Conservation (phyloP, 1,140 invertebrate genomes). For the Dreissena rostriformis region DNA sequence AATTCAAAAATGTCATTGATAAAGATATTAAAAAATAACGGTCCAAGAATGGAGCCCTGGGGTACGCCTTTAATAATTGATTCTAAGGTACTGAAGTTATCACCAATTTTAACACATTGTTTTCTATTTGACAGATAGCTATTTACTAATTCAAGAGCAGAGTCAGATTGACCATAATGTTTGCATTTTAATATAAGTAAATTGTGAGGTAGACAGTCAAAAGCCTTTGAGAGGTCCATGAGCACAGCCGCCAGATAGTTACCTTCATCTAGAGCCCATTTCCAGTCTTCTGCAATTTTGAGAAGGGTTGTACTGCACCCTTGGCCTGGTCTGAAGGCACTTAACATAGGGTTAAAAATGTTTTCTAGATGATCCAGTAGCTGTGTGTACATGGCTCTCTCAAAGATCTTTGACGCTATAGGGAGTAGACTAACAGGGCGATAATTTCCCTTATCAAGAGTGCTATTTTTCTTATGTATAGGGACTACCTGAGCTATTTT, state of each 20-base stretch:
- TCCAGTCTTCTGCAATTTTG: constrained; percentile 24
- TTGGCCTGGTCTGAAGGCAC: constrained; percentile 14
- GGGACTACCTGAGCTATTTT: constrained; percentile 13
- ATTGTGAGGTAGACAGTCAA: constrained; percentile 18
- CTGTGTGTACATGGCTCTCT: constrained; percentile 24
- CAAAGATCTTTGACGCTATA: constrained; percentile 26
- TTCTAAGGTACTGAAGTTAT: no score
- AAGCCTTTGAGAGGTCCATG: constrained; percentile 30
- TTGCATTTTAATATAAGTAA: constrained; percentile 32
- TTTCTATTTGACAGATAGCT: no score
- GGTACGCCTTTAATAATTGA: no score
- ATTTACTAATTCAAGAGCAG: no score
- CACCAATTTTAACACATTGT: no score
- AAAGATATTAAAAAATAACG: no score
- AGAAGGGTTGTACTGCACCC: constrained; percentile 21
- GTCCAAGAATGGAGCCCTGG: no score
- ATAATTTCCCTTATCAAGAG: constrained; percentile 8
- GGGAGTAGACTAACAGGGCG: not conserved
- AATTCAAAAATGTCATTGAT: no score
- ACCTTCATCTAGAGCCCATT: constrained; percentile 1
- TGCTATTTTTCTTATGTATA: constrained; percentile 15
- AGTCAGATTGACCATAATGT: no score
- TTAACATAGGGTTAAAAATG: constrained; percentile 14
- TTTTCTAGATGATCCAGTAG: constrained; percentile 17
- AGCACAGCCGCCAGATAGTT: constrained; percentile 26